phyloP scores from a whole-genome alignment of 2,797 vertebrate genomes.

The Muscicapa comitata region DNA sequence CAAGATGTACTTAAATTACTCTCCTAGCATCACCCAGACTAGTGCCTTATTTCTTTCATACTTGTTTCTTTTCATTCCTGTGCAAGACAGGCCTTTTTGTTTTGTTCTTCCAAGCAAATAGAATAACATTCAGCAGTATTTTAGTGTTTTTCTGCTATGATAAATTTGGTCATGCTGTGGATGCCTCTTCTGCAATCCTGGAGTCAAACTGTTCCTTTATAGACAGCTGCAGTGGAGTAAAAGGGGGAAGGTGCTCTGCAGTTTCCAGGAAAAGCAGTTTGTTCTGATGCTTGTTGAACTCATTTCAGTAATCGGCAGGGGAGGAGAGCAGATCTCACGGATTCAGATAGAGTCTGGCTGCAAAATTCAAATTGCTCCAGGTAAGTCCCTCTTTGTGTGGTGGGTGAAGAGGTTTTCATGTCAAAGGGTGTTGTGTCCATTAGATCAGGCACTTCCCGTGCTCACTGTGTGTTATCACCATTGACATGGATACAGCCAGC shows the following conservation, averaged over 20 bases:
- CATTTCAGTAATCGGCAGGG: slow-evolving; percentile 93
- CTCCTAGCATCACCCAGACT: not conserved
- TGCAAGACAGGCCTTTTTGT: not conserved
- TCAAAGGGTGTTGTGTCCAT: not conserved
- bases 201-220: slow-evolving; percentile 20
- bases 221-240: not conserved
- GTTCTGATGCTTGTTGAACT: slow-evolving; percentile 59
- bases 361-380: slow-evolving; percentile 98
- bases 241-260: not conserved
- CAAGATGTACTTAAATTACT: not conserved
- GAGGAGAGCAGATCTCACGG: slow-evolving; percentile 97
- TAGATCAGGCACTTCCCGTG: not conserved
- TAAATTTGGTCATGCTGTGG: not conserved
- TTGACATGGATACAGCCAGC: not conserved
- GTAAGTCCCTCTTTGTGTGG: slow-evolving; percentile 71
- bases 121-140: not conserved
- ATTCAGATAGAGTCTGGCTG: slow-evolving; percentile 98
- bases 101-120: not conserved
- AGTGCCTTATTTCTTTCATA: not conserved
- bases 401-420: not conserved
- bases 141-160: not conserved
- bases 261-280: not conserved
- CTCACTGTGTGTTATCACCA: rapidly evolving
- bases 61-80: not conserved
- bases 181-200: not conserved